Evolutionary conservation across 2,113 vertebrate genomes (phyloP), one percentile per base, ranked within the genome.

Genomic region (Mormyrus lacerda): DNA sequence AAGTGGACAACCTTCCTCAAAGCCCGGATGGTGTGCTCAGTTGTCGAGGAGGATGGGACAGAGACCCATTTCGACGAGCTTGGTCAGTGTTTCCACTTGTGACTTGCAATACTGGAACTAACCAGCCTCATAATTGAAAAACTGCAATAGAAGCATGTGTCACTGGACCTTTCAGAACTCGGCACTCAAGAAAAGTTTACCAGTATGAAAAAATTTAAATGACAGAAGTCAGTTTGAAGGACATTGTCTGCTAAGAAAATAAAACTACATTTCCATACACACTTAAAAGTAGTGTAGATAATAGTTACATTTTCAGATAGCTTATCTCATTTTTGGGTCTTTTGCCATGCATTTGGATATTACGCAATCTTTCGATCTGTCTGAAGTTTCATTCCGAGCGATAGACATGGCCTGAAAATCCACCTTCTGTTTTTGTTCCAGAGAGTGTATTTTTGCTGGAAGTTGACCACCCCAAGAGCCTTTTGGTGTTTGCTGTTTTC

Each of bases 1-100:
- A 99, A 99, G 87, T 99, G 98, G 98, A 99, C 98, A 42, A 99
- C 98, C 0, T 99, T 99, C 93, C 94, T 99, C 21, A 99, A 99
- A 92, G 98, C 98, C 0, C 93, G 98, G 90, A 96, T 99, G 92
- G 98, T 99, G 84, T 99, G 98, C 91, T 99, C 98, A 0, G 98
- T 99, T 11, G 96, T 97, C 91, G 98, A 99, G 90, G 97, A 97
- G 85, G 98, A 99, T 76, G 98, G 98, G 88, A 98, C 97, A 0
- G 98, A 99, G 92, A 99, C 98, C 0, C 96, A 98, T 90, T 99
- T 99, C 90, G 98, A 99, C 91, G 98, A 99, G 94, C 94, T 99
- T 89, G 98, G 98, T 99, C 93, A 90, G 94, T 51, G 19, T 27
- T 24, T 19, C 5, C 48, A 87, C 31, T 13, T 21, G 44, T 10